Conservation (phyloP, 35 echinoderm and acorn worm genomes). For the Strongylocentrotus purpuratus region DNA sequence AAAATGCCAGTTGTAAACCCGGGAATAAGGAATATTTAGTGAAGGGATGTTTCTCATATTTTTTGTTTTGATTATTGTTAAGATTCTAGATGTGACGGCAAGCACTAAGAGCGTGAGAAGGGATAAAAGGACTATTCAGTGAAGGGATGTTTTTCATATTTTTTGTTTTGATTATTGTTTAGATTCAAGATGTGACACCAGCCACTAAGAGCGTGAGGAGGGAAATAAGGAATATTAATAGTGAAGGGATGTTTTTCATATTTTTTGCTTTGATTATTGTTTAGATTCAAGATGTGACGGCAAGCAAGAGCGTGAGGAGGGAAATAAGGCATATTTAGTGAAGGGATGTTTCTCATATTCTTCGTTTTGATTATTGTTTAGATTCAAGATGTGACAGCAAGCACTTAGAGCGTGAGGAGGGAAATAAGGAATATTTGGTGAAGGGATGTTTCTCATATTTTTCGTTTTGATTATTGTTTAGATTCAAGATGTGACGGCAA, state of each 20-base stretch:
- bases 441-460: too few species aligned
- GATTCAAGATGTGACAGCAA: slow-evolving; percentile 71
- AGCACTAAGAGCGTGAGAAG: slow-evolving; percentile 72
- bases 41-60: too few species aligned
- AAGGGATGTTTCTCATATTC: too few species aligned
- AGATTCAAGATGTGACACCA: slow-evolving; percentile 75
- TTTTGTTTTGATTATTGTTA: too few species aligned
- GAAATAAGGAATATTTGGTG: slow-evolving; percentile 52
- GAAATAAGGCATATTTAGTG: slow-evolving; percentile 34
- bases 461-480: not conserved
- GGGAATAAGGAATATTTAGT: too few species aligned
- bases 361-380: not conserved
- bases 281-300: slow-evolving; percentile 74
- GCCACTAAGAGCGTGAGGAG: slow-evolving; percentile 71
- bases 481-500: slow-evolving; percentile 71
- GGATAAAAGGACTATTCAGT: slow-evolving; percentile 29
- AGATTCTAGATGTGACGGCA: slow-evolving; percentile 74
- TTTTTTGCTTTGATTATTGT: too few species aligned
- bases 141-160: too few species aligned
- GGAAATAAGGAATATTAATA: slow-evolving; percentile 58
- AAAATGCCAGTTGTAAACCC: too few species aligned
- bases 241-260: too few species aligned
- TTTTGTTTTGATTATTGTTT: too few species aligned
- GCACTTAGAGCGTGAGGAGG: slow-evolving; percentile 69
- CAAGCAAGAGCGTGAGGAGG: slow-evolving; percentile 66